These are phyloP conservation scores for Cerastis leucographa DNA, from an alignment of 2,888 invertebrate genomes.

Conservation along the genomic window DNA sequence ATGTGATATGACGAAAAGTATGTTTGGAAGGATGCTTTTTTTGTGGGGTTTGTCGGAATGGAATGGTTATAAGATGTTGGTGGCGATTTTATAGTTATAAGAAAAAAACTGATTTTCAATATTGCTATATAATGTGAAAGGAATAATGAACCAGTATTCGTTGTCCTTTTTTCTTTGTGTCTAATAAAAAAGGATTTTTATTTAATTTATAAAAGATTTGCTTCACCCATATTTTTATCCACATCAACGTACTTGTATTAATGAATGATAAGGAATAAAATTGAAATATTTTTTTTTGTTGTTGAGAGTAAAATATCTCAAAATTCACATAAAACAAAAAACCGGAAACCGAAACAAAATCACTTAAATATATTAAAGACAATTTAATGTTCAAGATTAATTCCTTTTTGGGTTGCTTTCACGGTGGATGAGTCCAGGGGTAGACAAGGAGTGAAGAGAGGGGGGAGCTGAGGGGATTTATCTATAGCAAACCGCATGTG, in stretches of 20 bases:
- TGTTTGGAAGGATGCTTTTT: conserved; percentile 31
- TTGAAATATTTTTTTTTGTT: background rate
- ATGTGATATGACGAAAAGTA: conserved; percentile 18
- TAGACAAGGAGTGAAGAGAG: conserved; percentile 6
- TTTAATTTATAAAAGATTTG: no score
- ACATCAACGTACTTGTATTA: background rate
- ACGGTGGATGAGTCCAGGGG: conserved; percentile 38
- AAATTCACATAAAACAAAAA: conserved; percentile 9
- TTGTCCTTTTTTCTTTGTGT: no score
- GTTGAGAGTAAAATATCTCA: background rate
- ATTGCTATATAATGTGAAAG: no score
- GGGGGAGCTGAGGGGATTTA: conserved; percentile 16
- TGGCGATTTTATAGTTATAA: background rate
- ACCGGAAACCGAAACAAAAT: conserved; percentile 19
- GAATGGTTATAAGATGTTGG: background rate
- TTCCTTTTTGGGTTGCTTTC: conserved; percentile 53
- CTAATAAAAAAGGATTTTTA: no score
- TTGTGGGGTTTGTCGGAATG: conserved; percentile 3
- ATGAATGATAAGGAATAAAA: background rate
- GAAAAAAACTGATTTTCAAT: no score
- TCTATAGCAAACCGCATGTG: conserved; percentile 13
- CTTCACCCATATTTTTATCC: background rate
- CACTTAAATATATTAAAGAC: conserved; percentile 41
- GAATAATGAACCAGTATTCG: no score
- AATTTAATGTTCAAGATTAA: conserved; percentile 61